These are phyloP conservation scores for Dallia pectoralis DNA, from an alignment of 2,797 vertebrate genomes.

Conservation along the genomic window DNA sequence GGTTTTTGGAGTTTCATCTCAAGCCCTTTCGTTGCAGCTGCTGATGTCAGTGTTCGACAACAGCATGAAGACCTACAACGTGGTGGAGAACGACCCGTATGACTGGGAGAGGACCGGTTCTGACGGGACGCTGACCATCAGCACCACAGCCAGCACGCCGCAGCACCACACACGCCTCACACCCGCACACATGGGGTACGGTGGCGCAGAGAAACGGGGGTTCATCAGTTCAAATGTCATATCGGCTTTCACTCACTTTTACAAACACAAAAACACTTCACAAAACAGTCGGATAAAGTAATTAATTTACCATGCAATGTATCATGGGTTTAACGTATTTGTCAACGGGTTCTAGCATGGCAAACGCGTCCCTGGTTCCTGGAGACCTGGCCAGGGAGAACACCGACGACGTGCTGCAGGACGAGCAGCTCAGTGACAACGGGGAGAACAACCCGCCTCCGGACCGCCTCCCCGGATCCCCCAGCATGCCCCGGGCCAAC, in stretches of 20 bases:
- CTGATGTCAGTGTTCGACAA: slow-evolving; percentile 96
- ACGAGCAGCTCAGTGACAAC: slow-evolving; percentile 93
- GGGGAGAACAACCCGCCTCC: slow-evolving; percentile 90
- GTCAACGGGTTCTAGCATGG: slow-evolving; percentile 79
- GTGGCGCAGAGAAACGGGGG: slow-evolving; percentile 5
- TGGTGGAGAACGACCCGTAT: slow-evolving; percentile 93
- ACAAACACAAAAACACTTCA: neutral
- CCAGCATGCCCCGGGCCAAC: slow-evolving; percentile 77
- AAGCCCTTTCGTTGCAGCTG: slow-evolving; percentile 71
- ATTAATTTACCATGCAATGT: neutral
- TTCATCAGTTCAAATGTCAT: neutral
- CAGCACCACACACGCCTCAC: slow-evolving; percentile 95
- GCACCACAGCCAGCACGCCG: slow-evolving; percentile 85
- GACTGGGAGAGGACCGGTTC: slow-evolving; percentile 94
- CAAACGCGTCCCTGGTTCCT: slow-evolving; percentile 93
- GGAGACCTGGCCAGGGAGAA: slow-evolving; percentile 94
- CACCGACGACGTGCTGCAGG: slow-evolving; percentile 96
- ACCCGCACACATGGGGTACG: slow-evolving; percentile 91
- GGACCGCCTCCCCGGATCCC: slow-evolving; percentile 79
- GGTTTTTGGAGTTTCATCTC: neutral
- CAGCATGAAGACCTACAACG: slow-evolving; percentile 93
- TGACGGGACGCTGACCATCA: slow-evolving; percentile 87
- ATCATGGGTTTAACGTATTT: neutral
- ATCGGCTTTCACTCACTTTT: neutral
- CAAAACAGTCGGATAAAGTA: neutral